phyloP scores from a whole-genome alignment of 2,113 vertebrate species.

The Empidonax traillii region DNA sequence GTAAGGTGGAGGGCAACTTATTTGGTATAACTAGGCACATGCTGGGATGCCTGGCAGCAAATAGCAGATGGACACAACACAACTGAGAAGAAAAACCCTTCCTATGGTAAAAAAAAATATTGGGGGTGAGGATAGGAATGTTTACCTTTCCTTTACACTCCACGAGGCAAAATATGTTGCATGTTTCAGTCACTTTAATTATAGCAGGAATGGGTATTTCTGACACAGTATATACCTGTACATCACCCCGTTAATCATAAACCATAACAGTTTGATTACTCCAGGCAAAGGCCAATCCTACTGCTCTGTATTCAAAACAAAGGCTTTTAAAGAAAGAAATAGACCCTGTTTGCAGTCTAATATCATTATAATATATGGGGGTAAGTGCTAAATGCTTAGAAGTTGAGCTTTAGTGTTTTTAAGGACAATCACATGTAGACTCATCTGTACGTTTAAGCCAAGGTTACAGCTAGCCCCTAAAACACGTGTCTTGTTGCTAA shows the following conservation, averaged over 20 bases:
- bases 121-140: background rate
- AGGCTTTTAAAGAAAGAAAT: background rate
- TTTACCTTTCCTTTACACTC: background rate
- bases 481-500: slow-evolving; percentile 46
- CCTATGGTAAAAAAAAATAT: background rate
- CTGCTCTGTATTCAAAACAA: background rate
- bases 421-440: background rate
- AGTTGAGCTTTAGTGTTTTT: background rate
- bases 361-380: background rate
- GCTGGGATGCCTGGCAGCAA: background rate
- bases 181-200: background rate
- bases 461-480: background rate
- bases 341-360: background rate
- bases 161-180: background rate
- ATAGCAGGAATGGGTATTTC: background rate
- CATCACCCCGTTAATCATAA: background rate
- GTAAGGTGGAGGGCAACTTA: background rate
- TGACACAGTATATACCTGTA: background rate
- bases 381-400: background rate
- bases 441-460: background rate
- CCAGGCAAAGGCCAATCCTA: background rate
- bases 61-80: background rate
- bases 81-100: background rate
- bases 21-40: background rate
- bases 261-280: background rate